These are phyloP conservation scores for Gadopsis marmoratus DNA, from an alignment of 2,797 vertebrate species.

Conservation along the genomic window DNA sequence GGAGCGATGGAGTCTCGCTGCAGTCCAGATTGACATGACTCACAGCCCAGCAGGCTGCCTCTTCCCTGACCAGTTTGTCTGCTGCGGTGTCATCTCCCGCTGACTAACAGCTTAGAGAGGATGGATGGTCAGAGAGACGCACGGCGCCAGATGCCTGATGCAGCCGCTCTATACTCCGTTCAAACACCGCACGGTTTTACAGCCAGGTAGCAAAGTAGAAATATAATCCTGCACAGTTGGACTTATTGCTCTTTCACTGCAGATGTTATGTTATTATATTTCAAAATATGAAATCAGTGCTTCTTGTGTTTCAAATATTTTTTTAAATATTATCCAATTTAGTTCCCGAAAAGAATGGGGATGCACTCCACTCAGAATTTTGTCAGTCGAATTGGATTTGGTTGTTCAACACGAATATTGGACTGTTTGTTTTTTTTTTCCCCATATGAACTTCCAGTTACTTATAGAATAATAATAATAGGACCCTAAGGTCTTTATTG, in stretches of 20 bases:
- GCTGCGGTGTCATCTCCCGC: constrained; percentile 50
- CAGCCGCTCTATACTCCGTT: neutral
- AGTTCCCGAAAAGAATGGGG: neutral
- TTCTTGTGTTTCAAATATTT: neutral
- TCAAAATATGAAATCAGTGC: neutral
- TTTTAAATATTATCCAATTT: neutral
- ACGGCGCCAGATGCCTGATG: neutral
- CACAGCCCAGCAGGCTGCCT: constrained; percentile 60
- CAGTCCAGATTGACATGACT: constrained; percentile 71
- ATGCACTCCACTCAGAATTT: too few species aligned
- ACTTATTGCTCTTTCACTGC: neutral
- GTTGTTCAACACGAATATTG: too few species aligned
- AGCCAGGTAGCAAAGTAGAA: neutral
- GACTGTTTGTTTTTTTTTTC: too few species aligned
- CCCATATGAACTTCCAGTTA: too few species aligned
- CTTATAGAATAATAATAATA: too few species aligned
- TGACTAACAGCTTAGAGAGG: constrained; percentile 41
- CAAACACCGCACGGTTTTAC: neutral
- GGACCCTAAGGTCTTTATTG: too few species aligned
- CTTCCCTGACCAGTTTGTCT: constrained; percentile 51
- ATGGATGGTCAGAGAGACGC: constrained; percentile 23
- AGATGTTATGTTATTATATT: too few species aligned
- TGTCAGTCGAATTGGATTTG: too few species aligned
- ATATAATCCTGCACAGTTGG: neutral
- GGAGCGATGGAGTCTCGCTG: constrained; percentile 39